Evolutionary conservation across 2,888 invertebrate genomes (phyloP), one percentile per base, ranked within the genome.

Genomic region (Thera obeliscata): DNA sequence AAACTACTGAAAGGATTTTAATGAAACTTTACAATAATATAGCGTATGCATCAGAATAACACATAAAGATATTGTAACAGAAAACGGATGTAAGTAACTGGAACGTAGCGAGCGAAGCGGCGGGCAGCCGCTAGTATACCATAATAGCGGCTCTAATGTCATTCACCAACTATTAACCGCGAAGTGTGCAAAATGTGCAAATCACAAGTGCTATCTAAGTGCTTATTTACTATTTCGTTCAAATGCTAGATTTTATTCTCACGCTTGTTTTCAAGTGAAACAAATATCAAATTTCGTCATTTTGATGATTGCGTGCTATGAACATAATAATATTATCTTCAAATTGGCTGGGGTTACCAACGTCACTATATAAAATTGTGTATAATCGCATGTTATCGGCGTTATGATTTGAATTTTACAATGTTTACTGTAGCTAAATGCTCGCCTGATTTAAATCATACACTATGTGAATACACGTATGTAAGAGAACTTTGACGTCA

Each of bases 271-370:
- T 22, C 61, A 61, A 57, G 61, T 66, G 52, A 12, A 56, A 55
- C 41, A 61, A 64, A 60, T 61, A 61, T 61, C 66, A 36, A 9
- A 61, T 66, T 66, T 66, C 65, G 50, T 61, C 60, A 65, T 61
- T 36, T 43, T 50, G 46, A 56, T 56, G 52, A 63, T 56, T 64
- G 50, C 55, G 50, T 43, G 60, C 9, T 55, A 56, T 11, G 52
- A 57, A 65, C 59, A 41, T 41, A 56, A 41, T 41, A 56, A 50
- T 50, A 59, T 54, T 60, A 59, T 65, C 56, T 22, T 49, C 48
- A 12, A 64, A 58, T 58, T 54, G 46, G 38, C 38, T 54, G 43
- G 46, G 58, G 64, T 22, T 55, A 52, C 49, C 6, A 50, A 57
- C 61, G 61, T 66, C 66, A 61, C 38, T 54, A 22, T 59, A 55